These are phyloP conservation scores for Mongoloraphidia duomilia DNA, from an alignment of 2,888 invertebrate genomes.

Conservation along the genomic window DNA sequence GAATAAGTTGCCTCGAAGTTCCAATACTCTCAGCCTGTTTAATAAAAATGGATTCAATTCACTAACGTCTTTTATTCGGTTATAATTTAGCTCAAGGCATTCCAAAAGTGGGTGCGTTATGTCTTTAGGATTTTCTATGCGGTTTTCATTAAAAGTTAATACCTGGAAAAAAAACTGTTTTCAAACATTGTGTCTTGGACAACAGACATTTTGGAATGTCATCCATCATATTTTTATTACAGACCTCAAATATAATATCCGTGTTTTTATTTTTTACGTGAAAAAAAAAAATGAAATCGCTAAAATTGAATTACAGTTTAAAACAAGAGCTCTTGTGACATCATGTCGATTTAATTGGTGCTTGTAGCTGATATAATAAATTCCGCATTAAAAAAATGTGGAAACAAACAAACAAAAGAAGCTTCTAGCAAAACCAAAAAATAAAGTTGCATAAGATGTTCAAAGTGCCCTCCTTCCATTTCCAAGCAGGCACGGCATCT, in stretches of 20 bases:
- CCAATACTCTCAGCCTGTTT: conserved; percentile 33
- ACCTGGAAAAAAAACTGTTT: conserved; percentile 31
- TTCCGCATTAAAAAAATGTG: background rate
- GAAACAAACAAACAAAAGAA: background rate
- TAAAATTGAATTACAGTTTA: background rate
- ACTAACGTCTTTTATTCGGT: conserved; percentile 25
- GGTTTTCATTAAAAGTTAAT: conserved; percentile 38
- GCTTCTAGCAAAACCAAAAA: too few relatives aligned
- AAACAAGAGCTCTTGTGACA: background rate
- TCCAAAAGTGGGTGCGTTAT: conserved; percentile 39
- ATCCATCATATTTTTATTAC: background rate
- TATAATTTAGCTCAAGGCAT: conserved; percentile 39
- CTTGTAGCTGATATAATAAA: background rate
- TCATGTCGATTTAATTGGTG: background rate
- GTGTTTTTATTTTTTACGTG: too few relatives aligned
- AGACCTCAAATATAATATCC: too few relatives aligned
- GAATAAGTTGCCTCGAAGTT: conserved; percentile 37
- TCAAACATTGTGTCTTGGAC: too few relatives aligned
- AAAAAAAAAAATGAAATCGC: background rate
- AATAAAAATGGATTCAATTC: conserved; percentile 13
- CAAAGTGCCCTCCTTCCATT: too few relatives aligned
- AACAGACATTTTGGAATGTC: background rate
- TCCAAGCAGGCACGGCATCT: too few relatives aligned
- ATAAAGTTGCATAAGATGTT: too few relatives aligned
- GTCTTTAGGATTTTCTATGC: conserved; percentile 34